Evolutionary conservation across 1,140 invertebrate species (phyloP), one percentile per base, ranked within the genome.

Genomic region (Achroia grisella): DNA sequence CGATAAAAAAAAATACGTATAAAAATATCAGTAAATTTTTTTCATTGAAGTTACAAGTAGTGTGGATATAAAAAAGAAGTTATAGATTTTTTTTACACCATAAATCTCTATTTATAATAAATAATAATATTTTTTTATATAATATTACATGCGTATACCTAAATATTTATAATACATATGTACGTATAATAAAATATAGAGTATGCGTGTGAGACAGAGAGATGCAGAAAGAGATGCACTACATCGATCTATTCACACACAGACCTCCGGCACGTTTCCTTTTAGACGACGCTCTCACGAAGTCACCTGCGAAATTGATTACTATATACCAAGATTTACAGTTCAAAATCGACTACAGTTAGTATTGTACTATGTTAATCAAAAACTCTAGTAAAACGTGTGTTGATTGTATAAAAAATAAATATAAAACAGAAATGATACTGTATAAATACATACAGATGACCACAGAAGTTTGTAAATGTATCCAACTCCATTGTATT

Each of bases 281-380:
- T 70, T 70, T 76, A 62, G 71, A 71, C 49, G 75, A 66, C 23
- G 71, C 70, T 61, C 70, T 85, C 78, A 82, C 77, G 78, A 78
- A 82, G 78, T 85, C 78, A 82, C 81, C 81, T 85, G 75, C 64
- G 78, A 79, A 82, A 82, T 79, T 78, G 59, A 66, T 53, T 64
- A 61, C 49, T 78, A 44, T 64, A 51, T 65, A 49, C 62, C 67
- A 52, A 37, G 32, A 15, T 50, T 49, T 58, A 67, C 52, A 53
- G 49, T 58, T 62, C 46, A 62, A 62, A 48, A 45, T 52, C 17
- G 17, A 6, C 49, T 55, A 56, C 58, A 57, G 56, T 82, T 79
- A 79, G 75, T 68, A 53, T 40, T 1, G 17, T 53, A 44, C 54
- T 56, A 66, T 68, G 70, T 73, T 77, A 74, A 62, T 48, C 32